Evolutionary conservation across 2,113 vertebrate genomes (phyloP).

Genomic region (Fulica atra): DNA sequence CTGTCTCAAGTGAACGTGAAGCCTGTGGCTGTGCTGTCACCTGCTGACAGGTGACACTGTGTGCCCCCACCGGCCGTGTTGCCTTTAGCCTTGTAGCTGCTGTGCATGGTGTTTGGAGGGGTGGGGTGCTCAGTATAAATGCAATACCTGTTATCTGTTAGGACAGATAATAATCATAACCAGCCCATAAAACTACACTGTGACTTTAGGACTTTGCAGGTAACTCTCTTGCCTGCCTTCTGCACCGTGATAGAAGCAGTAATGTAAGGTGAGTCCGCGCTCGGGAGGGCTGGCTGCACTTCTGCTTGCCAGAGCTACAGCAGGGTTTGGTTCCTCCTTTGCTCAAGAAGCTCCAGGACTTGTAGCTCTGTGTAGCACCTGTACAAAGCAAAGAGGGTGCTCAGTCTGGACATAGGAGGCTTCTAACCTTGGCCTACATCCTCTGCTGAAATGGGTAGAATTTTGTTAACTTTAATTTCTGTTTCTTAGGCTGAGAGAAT

Average conservation of each 20-base stretch:
- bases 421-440: background rate
- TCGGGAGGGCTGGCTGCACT: background rate
- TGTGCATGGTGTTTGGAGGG: fast-evolving
- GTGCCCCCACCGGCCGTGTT: fast-evolving
- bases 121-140: background rate
- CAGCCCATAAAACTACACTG: background rate
- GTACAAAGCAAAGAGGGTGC: background rate
- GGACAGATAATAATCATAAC: background rate
- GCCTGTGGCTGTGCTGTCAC: background rate
- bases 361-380: background rate
- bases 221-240: fast-evolving
- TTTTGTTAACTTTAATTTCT: background rate
- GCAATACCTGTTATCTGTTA: background rate
- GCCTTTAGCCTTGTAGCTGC: background rate
- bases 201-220: background rate
- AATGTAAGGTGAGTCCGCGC: background rate
- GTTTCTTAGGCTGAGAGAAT: conserved; percentile 89
- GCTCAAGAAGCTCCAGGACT: background rate
- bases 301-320: background rate
- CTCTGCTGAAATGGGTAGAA: background rate
- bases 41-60: background rate
- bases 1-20: background rate
- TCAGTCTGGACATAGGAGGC: background rate
- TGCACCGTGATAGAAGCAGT: background rate
- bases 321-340: background rate